Conservation (phyloP, 2,888 invertebrate genomes). For the Chaitophorus viminalis region DNA sequence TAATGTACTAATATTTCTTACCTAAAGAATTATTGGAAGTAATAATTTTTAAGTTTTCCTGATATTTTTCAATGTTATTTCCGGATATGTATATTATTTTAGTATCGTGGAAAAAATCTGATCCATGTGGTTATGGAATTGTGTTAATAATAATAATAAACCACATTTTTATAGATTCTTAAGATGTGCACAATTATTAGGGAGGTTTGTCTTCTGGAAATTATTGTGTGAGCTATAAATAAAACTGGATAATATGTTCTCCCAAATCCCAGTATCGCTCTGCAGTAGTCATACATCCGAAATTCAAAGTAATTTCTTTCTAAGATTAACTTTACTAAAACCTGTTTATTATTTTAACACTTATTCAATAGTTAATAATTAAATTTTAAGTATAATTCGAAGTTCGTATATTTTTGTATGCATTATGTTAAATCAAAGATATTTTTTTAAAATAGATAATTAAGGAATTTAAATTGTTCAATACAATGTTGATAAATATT, state of each 20-base stretch:
- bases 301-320: neutral
- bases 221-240: neutral
- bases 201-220: neutral
- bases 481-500: neutral
- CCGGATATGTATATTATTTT: neutral
- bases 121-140: neutral
- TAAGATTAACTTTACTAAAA: neutral
- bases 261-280: neutral
- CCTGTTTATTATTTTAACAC: no score
- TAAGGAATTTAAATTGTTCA: neutral
- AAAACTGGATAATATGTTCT: neutral
- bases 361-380: neutral
- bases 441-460: neutral
- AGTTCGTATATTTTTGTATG: neutral
- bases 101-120: neutral
- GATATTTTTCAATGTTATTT: constrained; percentile 34
- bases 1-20: constrained; percentile 10
- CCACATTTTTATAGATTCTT: constrained; percentile 1
- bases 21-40: neutral
- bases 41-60: constrained; percentile 17
- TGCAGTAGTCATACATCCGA: neutral
- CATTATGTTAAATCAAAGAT: neutral
- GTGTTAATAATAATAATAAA: neutral
- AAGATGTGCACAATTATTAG: neutral
- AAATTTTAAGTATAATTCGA: neutral